Evolutionary conservation across 2,113 vertebrate genomes (phyloP).

Genomic region (Hemiprocne comata): DNA sequence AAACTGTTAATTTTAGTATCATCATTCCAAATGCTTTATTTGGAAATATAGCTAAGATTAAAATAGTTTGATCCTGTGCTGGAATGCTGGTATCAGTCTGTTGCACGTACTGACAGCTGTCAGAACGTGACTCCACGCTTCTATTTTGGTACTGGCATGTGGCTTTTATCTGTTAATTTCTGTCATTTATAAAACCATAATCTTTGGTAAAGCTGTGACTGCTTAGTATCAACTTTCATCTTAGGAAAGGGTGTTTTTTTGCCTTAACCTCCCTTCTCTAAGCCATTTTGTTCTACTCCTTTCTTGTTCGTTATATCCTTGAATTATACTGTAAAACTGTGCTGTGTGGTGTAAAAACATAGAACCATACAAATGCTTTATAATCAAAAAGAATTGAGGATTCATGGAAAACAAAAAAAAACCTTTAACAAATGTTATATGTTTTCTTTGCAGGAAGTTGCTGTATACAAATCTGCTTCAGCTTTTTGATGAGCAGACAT

Average conservation of each 20-base stretch:
- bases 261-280: background rate
- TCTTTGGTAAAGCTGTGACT: background rate
- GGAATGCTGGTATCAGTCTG: background rate
- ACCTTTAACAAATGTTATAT: fast-evolving
- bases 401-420: background rate
- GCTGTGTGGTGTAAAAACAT: background rate
- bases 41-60: background rate
- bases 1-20: background rate
- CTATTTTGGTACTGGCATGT: background rate
- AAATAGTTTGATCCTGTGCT: background rate
- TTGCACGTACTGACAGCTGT: background rate
- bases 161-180: background rate
- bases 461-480: background rate
- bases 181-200: background rate
- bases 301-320: background rate
- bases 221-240: background rate
- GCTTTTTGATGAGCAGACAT: background rate
- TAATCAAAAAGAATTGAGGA: background rate
- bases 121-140: background rate
- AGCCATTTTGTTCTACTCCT: background rate
- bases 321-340: background rate
- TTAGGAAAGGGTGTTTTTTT: background rate
- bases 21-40: background rate
- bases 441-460: conserved; percentile 11
- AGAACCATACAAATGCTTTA: background rate